Evolutionary conservation across 2,888 invertebrate species (phyloP), one percentile per base, ranked within the genome.

Genomic region (Alloscopus bannaensis): DNA sequence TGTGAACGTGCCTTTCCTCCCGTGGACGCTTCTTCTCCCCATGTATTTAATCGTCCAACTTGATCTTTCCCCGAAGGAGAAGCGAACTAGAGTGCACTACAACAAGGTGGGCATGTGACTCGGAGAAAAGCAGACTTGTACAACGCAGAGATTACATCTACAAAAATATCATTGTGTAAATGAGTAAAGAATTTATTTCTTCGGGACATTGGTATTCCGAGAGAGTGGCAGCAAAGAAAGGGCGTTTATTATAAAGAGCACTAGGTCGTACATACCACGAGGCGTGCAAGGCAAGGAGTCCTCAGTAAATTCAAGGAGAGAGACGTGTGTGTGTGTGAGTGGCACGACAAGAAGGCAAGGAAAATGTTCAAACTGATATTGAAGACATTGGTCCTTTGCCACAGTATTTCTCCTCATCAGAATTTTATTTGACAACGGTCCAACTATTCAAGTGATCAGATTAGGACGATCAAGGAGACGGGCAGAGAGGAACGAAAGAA

Each of bases 401-500:
- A 52, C 24, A 22, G 22, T 52, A n/a, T n/a, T 22, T 52, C 6
- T 65, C 20, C 18, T 60, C 59, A 18, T 65, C 47, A 65, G 18
- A 69, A 28, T 60, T 42, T 22, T 20, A 70, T 45, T 70, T 70
- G 70, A 70, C 70, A 70, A 22, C 60, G 70, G 28, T 70, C 70
- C 70, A 70, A 70, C 60, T 70, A 59, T 59, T 29, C 18, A 70
- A 31, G 26, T 26, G 47, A 68, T 55, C 60, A 47, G 28, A n/a
- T n/a, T n/a, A 65, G 57, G 40, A 59, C 47, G 70, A 70, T 70
- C 70, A 70, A 70, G 70, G 66, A 66, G n/a, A n/a, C n/a, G n/a
- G n/a, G n/a, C n/a, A n/a, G n/a, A n/a, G n/a, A n/a, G n/a, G n/a
- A n/a, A n/a, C n/a, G n/a, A n/a, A n/a, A n/a, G n/a, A n/a, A n/a